Base-by-base conservation (phyloP, 2,888 invertebrate species). In the Trisateles emortualis region DNA sequence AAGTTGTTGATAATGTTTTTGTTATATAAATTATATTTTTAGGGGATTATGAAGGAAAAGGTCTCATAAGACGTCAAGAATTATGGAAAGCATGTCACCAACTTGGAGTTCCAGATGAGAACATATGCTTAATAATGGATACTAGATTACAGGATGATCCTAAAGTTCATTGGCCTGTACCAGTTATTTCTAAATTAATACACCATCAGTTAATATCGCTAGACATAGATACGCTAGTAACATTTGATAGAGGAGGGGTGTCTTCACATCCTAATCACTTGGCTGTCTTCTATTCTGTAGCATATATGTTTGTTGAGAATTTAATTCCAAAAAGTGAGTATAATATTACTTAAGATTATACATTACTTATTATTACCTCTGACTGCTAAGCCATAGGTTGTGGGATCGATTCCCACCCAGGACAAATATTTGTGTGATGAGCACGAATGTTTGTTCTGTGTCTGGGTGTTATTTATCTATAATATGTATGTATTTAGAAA, bases 211-310 rank as follows among this genome's bases (percentile, higher is more conserved):
- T 98, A 32, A 96, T 96, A 84, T 93, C 94, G 52, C 93, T 96
- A 73, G 95, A 95, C 74, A 96, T 98, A 76, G 96, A 97, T 78
- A 96, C 96, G 1, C 93, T 99, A 46, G 95, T 99, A 48, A 98
- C 99, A 11, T 99, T 99, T 93, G 99, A 99, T 89, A 95, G 96
- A 77, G 94, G 96, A 80, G 99, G 99, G 44, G 96, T 99, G 4
- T 99, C 98, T 70, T 95, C 96, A 4, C 99, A 99, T 90, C 93
- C 94, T 17, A 99, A 99, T 92, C 99, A 99, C 84, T 95, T 95
- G 60, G 96, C 97, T 56, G 94, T 97, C 61, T 97, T 96, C 84
- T 96, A 96, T 90, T 96, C 96, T 48, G 93, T 97, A 44, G 96
- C 96, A 48, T 95, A 96, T 76, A 94, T 97, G 79, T 96, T 96